phyloP scores from a whole-genome alignment of 2,797 vertebrate species.

The Acanthurus lineatus region DNA sequence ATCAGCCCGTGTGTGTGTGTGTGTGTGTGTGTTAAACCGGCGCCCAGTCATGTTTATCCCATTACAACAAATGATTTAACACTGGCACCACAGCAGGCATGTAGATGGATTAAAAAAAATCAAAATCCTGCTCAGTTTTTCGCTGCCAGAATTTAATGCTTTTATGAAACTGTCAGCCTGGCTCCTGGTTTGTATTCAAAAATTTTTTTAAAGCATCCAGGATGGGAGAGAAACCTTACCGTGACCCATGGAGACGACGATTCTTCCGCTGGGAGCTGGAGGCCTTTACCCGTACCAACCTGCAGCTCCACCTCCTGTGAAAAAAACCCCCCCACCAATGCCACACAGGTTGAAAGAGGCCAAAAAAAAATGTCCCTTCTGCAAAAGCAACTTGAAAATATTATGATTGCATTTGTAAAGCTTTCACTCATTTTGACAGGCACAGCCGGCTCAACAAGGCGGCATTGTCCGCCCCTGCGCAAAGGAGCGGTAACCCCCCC shows the following conservation, averaged over 20 bases:
- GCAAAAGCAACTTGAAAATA: slow-evolving; percentile 65
- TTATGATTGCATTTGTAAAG: slow-evolving; percentile 74
- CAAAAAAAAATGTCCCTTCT: slow-evolving; percentile 17
- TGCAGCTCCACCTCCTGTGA: slow-evolving; percentile 56
- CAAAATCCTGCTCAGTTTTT: slow-evolving; percentile 58
- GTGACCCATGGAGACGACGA: slow-evolving; percentile 67
- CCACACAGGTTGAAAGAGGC: slow-evolving; percentile 79
- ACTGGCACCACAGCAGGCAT: slow-evolving; percentile 64
- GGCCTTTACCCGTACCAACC: slow-evolving; percentile 58
- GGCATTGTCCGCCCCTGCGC: slow-evolving; percentile 53
- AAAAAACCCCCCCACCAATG: slow-evolving; percentile 43
- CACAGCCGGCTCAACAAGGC: slow-evolving; percentile 57
- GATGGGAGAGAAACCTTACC: slow-evolving; percentile 37
- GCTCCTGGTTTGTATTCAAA: slow-evolving; percentile 60
- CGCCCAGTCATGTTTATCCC: slow-evolving; percentile 74
- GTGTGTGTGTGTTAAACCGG: slow-evolving; percentile 55
- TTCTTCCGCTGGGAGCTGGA: slow-evolving; percentile 53
- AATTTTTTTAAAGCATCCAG: slow-evolving; percentile 35
- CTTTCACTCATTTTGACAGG: slow-evolving; percentile 73
- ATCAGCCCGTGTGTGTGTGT: slow-evolving; percentile 66
- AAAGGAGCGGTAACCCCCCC: slow-evolving; percentile 43
- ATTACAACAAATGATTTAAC: slow-evolving; percentile 78
- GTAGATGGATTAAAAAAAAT: slow-evolving; percentile 71
- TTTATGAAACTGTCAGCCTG: slow-evolving; percentile 60
- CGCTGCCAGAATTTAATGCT: slow-evolving; percentile 65